These are phyloP conservation scores for Tauraco erythrolophus DNA, from an alignment of 2,113 vertebrate species.

Conservation along the genomic window DNA sequence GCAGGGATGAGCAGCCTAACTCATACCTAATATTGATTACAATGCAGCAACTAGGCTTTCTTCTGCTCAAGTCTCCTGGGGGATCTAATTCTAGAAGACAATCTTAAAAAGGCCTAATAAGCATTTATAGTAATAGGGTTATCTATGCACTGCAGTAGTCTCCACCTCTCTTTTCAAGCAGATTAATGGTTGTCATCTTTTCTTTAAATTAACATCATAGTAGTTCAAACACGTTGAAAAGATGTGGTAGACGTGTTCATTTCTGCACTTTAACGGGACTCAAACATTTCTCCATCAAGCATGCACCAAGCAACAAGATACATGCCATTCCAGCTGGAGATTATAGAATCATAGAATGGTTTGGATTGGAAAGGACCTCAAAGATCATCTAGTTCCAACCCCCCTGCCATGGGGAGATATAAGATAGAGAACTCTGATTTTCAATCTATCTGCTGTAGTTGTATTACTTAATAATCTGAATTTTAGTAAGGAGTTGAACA, in stretches of 20 bases:
- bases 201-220: neutral
- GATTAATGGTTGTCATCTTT: slow-evolving; percentile 1
- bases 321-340: neutral
- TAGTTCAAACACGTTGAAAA: neutral
- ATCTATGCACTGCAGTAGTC: neutral
- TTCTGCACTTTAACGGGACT: neutral
- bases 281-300: neutral
- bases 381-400: no score
- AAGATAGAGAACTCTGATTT: neutral
- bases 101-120: slow-evolving; percentile 33
- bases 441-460: neutral
- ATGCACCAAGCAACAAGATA: neutral
- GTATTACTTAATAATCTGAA: neutral
- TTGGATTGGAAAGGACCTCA: no score
- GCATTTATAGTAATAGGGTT: slow-evolving; percentile 3
- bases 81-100: slow-evolving; percentile 26
- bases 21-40: slow-evolving; percentile 51
- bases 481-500: neutral
- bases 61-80: neutral
- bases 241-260: neutral
- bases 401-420: no score
- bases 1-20: slow-evolving; percentile 27
- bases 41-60: slow-evolving; percentile 24
- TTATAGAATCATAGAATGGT: no score
- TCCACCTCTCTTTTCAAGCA: slow-evolving; percentile 19